These are phyloP conservation scores for Lynx canadensis DNA, from an alignment of 2,113 vertebrate species.

Conservation along the genomic window DNA sequence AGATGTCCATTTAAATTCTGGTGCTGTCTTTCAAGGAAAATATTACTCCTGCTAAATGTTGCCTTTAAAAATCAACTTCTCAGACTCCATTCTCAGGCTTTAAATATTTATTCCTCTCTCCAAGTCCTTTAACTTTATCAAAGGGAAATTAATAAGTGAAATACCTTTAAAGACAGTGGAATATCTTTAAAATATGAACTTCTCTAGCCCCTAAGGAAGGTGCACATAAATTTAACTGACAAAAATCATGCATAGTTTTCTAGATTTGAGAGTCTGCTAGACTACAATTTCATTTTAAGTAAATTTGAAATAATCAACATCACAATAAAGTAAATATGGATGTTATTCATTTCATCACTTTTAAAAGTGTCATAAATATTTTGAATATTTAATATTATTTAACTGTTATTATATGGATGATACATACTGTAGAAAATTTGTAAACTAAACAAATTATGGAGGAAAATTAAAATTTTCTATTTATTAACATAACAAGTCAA, in stretches of 20 bases:
- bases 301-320: constrained; percentile 33
- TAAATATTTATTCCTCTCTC: constrained; percentile 59
- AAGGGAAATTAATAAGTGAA: constrained; percentile 63
- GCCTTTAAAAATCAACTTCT: constrained; percentile 59
- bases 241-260: not conserved
- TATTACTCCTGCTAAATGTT: constrained; percentile 53
- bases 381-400: not conserved
- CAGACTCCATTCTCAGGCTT: not conserved
- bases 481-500: not conserved
- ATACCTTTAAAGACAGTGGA: constrained; percentile 31
- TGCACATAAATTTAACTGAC: constrained; percentile 4
- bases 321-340: not conserved
- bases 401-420: not conserved
- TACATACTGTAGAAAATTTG: not conserved
- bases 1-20: constrained; percentile 28
- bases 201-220: not conserved
- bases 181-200: constrained; percentile 53
- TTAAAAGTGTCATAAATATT: not conserved
- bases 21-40: constrained; percentile 38
- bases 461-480: not conserved
- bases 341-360: not conserved
- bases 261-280: not conserved
- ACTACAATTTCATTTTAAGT: constrained; percentile 31
- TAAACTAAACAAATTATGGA: not conserved
- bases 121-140: constrained; percentile 57